Percentiles rank a stretch among this genome's conserved stretches.
Conservation (phyloP, 2,113 vertebrate genomes). For the Leptosomus discolor region DNA sequence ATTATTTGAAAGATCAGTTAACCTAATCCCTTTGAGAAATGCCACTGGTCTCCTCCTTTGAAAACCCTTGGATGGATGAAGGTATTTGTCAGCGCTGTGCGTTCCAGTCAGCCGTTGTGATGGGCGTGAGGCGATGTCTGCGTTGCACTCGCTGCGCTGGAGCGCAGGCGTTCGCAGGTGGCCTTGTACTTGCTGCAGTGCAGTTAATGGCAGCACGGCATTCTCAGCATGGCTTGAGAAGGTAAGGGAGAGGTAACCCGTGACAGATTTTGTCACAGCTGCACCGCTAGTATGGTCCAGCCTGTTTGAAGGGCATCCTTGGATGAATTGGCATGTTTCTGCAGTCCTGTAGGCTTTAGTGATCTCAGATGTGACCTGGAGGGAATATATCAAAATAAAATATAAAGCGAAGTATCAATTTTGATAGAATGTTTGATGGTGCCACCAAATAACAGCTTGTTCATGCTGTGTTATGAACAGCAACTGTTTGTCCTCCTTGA, state of each 20-base stretch:
- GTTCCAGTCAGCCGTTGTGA: not conserved
- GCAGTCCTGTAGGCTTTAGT: not conserved
- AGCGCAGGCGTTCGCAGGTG: fast-evolving
- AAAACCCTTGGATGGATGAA: not conserved
- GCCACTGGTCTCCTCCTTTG: not conserved
- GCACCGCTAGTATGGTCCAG: not conserved
- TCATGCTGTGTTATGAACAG: not conserved
- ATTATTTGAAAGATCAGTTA: not conserved
- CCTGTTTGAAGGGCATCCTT: not conserved
- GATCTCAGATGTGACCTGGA: not conserved
- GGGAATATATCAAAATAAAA: not conserved
- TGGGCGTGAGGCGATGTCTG: not conserved
- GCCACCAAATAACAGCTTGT: not conserved
- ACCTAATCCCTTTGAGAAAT: not conserved
- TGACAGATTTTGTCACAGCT: not conserved
- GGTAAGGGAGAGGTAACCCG: not conserved
- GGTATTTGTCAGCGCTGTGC: not conserved
- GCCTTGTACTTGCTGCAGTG: not conserved
- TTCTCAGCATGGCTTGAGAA: not conserved
- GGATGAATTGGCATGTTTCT: not conserved
- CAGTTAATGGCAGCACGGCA: not conserved
- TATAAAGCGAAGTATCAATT: not conserved
- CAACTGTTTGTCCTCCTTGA: not conserved
- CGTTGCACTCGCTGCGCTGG: fast-evolving
- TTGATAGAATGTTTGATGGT: not conserved